These are phyloP conservation scores for Psittacara wagleri DNA, from an alignment of 2,113 vertebrate species.

Conservation along the genomic window DNA sequence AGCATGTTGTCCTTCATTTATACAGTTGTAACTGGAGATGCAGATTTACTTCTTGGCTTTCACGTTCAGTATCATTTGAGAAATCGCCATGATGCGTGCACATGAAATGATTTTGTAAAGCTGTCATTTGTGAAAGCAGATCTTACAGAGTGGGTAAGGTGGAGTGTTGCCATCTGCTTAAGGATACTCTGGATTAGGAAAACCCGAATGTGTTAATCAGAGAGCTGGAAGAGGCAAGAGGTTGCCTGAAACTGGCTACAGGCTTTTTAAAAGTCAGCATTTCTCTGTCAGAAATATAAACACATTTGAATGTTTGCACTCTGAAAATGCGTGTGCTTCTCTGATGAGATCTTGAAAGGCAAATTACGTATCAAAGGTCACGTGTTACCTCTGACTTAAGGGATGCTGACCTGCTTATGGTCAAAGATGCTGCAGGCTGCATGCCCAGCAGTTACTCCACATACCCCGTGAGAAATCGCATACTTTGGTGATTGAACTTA, in stretches of 20 bases:
- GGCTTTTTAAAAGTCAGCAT: not conserved
- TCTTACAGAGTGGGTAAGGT: too few species aligned
- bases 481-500: not conserved
- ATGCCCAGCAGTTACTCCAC: too few species aligned
- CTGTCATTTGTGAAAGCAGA: not conserved
- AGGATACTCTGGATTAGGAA: not conserved
- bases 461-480: not conserved
- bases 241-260: not conserved
- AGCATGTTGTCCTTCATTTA: rapidly evolving
- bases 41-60: not conserved
- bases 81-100: rapidly evolving
- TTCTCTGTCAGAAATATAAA: not conserved
- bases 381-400: not conserved
- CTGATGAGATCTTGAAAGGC: not conserved
- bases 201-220: rapidly evolving
- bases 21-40: not conserved
- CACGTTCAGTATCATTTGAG: not conserved
- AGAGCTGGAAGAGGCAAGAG: not conserved
- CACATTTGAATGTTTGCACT: not conserved
- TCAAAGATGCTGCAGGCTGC: rapidly evolving
- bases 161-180: not conserved
- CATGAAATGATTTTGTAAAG: not conserved
- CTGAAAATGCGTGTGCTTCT: not conserved
- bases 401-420: not conserved
- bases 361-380: not conserved